Evolutionary conservation across 2,888 invertebrate genomes (phyloP).

Genomic region (Xylota sylvarum): DNA sequence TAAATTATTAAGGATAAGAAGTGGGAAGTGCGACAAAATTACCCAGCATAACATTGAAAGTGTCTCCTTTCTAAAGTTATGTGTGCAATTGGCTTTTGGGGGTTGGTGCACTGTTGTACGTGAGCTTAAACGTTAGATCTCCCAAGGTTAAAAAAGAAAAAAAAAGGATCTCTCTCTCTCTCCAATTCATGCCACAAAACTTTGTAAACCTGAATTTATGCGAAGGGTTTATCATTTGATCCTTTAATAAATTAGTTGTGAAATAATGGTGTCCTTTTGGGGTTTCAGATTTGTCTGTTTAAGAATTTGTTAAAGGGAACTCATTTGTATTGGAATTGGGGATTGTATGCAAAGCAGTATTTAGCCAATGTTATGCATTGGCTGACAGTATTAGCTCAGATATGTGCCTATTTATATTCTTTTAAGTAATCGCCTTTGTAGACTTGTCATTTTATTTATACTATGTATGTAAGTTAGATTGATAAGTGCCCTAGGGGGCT

Average conservation of each 20-base stretch:
- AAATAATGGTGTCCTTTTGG: too few relatives aligned
- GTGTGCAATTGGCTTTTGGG: conserved; percentile 14
- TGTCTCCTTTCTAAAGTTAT: conserved; percentile 2
- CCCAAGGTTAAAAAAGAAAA: neutral
- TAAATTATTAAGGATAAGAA: conserved; percentile 28
- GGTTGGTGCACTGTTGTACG: conserved; percentile 12
- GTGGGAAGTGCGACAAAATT: conserved; percentile 13
- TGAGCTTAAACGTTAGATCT: conserved; percentile 7
- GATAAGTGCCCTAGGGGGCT: too few relatives aligned
- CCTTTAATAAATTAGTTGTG: conserved; percentile 20
- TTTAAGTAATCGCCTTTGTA: too few relatives aligned
- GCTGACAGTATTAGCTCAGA: too few relatives aligned
- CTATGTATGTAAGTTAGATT: too few relatives aligned
- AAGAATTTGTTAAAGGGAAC: too few relatives aligned
- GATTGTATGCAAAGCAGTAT: too few relatives aligned
- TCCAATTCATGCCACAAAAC: conserved; percentile 2
- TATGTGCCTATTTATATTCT: too few relatives aligned
- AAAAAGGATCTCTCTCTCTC: neutral
- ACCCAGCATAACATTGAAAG: conserved; percentile 23
- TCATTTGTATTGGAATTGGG: too few relatives aligned
- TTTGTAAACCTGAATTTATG: conserved; percentile 22
- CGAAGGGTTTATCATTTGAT: conserved; percentile 41
- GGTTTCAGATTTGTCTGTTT: too few relatives aligned
- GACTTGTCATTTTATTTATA: too few relatives aligned
- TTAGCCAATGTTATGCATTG: too few relatives aligned